Base-by-base conservation (phyloP, 2,797 vertebrate species). In the Urophycis tenuis region DNA sequence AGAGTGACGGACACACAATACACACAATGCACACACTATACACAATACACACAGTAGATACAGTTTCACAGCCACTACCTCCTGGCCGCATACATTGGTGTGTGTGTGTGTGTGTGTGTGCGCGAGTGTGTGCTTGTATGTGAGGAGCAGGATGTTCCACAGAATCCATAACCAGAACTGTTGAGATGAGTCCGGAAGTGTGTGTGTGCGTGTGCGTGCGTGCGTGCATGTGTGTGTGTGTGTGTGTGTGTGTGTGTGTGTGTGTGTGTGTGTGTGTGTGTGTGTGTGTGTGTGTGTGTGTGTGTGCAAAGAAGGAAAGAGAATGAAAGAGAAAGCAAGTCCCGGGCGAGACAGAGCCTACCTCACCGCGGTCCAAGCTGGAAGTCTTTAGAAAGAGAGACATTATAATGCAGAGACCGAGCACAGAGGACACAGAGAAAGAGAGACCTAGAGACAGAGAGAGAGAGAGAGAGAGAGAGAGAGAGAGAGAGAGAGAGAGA, bases 221-320 rank as follows among this genome's bases (percentile, higher is more conserved):
- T 60, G 49, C n/a, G 49, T 60, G 22, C 14, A 11, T 60, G 41
- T 45, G 41, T 45, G 41, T 45, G 41, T 45, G 41, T 45, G 41
- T 45, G 41, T 45, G 41, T 45, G 41, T 53, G 49, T 53, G 49
- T 53, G 49, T 53, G 49, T 53, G 41, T 45, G 5, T n/a, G 73
- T 74, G 73, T 49, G 73, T 74, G 73, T 49, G 73, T 41, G 36
- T n/a, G n/a, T 60, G 53, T 25, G 53, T 60, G 49, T 60, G 49
- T 60, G 49, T 60, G 49, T 60, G 49, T 60, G 22, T 60, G 53
- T 60, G n/a, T 60, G 53, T 60, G 53, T 60, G 53, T 60, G 53
- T 25, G 53, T 60, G 53, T 25, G 45, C 22, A n/a, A 12, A 53
- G 45, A 22, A 19, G 45, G 17, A 60, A 60, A 60, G 22, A 25